A percentile compares a stretch with the other conserved stretches of the same genome.
These are phyloP conservation scores for Indri indri DNA, from an alignment of 2,113 vertebrate genomes.

Conservation along the genomic window DNA sequence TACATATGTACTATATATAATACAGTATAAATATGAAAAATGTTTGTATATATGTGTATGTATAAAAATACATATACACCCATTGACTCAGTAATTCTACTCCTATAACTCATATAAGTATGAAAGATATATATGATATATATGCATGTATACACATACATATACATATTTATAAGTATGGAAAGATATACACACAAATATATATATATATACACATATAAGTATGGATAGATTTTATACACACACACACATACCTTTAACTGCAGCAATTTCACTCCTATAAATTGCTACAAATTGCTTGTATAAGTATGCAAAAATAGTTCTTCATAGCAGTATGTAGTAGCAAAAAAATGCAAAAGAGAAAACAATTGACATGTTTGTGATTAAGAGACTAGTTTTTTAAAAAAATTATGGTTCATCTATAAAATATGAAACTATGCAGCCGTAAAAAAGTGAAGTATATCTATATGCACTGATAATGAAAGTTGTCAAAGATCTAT, in stretches of 20 bases:
- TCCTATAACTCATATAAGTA: not conserved
- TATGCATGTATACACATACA: not conserved
- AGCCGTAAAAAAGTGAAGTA: not conserved
- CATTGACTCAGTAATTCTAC: not conserved
- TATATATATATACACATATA: not conserved
- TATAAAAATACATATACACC: not conserved
- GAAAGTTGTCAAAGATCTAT: not conserved
- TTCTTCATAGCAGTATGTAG: not conserved
- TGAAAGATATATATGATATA: not conserved
- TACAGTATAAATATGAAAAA: not conserved
- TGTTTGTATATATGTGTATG: not conserved
- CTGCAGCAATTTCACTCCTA: not conserved
- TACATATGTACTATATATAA: not conserved
- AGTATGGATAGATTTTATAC: slow-evolving; percentile 15
- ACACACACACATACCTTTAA: not conserved
- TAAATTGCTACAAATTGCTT: not conserved
- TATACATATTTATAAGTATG: not conserved
- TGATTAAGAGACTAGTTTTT: not conserved
- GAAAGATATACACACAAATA: not conserved
- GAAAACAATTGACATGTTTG: not conserved
- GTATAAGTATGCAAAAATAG: not conserved
- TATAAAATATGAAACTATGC: not conserved
- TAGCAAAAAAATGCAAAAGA: not conserved
- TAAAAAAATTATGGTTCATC: not conserved
- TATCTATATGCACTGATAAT: not conserved